phyloP scores from a whole-genome alignment of 1,140 invertebrate genomes.

The Caerostris darwini region DNA sequence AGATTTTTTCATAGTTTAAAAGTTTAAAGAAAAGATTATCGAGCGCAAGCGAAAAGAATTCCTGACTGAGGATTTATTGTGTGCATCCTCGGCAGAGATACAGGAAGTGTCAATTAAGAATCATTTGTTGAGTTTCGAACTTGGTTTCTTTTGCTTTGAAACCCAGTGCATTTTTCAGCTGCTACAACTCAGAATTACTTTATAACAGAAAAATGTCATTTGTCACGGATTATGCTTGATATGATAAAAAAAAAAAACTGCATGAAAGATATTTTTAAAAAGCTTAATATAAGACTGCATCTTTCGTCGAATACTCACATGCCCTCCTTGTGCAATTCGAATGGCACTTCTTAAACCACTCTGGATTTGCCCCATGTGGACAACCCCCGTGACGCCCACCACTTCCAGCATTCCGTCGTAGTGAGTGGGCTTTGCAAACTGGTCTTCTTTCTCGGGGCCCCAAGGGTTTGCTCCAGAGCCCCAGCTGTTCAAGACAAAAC shows the following conservation, averaged over 20 bases:
- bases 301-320: conserved; percentile 82
- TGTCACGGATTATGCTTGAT: no score
- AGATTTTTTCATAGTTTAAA: no score
- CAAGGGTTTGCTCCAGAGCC: conserved; percentile 99
- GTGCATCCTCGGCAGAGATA: no score
- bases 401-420: conserved; percentile 99
- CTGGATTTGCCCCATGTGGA: conserved; percentile 99
- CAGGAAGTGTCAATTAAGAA: no score
- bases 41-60: no score
- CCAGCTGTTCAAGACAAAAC: conserved; percentile 87
- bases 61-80: no score
- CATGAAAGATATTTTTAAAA: no score
- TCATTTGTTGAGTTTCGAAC: no score
- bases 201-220: neutral
- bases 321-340: conserved; percentile 96
- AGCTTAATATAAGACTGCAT: no score
- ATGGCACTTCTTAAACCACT: conserved; percentile 97
- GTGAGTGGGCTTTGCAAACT: conserved; percentile 99
- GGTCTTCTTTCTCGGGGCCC: conserved; percentile 99
- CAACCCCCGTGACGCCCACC: conserved; percentile 98
- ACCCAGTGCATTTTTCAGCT: neutral
- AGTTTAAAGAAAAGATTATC: no score
- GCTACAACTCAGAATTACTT: neutral
- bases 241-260: no score
- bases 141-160: no score